Percentiles rank a stretch among this genome's conserved stretches.
Conservation (phyloP, 1,140 invertebrate species). For the Penaeus vannamei region DNA sequence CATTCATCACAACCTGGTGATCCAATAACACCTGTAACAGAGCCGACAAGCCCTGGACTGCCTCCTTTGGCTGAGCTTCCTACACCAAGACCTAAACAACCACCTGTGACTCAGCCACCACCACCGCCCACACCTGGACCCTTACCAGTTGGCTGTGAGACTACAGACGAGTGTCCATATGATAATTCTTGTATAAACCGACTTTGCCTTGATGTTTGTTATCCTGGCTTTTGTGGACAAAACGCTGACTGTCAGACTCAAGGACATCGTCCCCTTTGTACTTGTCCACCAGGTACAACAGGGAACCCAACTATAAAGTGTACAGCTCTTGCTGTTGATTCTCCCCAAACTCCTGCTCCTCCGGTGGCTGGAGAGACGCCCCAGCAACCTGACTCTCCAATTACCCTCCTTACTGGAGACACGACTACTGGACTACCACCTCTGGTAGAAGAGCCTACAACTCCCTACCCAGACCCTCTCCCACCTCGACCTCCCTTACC, state of each 20-base stretch:
- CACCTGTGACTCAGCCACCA: constrained; percentile 31
- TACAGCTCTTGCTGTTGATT: constrained; percentile 55
- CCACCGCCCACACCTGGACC: constrained; percentile 38
- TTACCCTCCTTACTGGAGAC: background rate
- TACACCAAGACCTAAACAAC: constrained; percentile 17
- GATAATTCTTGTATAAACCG: constrained; percentile 69
- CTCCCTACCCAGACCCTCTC: constrained; percentile 26
- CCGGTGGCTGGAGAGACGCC: constrained; percentile 76
- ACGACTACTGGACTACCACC: constrained; percentile 43
- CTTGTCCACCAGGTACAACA: constrained; percentile 80
- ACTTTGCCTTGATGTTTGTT: constrained; percentile 70
- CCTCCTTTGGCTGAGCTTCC: constrained; percentile 32
- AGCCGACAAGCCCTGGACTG: constrained; percentile 20
- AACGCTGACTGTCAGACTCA: constrained; percentile 75
- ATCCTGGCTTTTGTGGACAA: constrained; percentile 69
- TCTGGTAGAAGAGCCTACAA: constrained; percentile 40
- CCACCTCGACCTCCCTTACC: constrained; percentile 40
- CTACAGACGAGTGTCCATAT: constrained; percentile 66
- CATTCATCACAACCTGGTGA: constrained; percentile 32
- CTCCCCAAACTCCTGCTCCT: constrained; percentile 72
- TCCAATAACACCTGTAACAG: constrained; percentile 29
- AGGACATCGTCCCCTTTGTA: constrained; percentile 83
- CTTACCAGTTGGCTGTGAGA: constrained; percentile 55
- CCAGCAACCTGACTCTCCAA: background rate
- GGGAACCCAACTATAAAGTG: constrained; percentile 88